Evolutionary conservation across 2,797 vertebrate genomes (phyloP).

Genomic region (Alfaro cultratus): DNA sequence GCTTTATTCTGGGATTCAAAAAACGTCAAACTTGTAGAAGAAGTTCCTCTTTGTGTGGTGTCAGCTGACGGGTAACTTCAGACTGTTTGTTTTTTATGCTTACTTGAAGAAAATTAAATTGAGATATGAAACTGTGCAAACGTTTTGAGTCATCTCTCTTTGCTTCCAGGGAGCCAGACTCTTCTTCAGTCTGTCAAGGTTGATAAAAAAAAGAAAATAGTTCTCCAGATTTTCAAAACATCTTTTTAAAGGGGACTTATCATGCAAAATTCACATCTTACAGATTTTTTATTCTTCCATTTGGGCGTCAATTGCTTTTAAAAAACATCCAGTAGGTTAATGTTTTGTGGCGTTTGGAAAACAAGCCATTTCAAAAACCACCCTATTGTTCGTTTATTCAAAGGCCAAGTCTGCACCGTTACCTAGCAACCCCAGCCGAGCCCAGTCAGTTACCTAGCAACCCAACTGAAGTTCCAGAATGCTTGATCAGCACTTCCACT

Average conservation of each 20-base stretch:
- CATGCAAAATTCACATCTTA: too few relatives aligned
- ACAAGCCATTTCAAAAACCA: too few relatives aligned
- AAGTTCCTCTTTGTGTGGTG: conserved; percentile 1
- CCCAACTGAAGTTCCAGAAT: too few relatives aligned
- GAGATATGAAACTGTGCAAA: not conserved
- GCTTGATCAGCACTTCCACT: too few relatives aligned
- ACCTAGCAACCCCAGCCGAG: too few relatives aligned
- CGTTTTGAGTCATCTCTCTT: not conserved
- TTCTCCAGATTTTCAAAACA: not conserved
- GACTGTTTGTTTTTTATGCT: not conserved
- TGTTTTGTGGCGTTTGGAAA: too few relatives aligned
- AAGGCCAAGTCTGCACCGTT: too few relatives aligned
- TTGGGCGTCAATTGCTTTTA: too few relatives aligned
- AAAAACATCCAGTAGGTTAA: too few relatives aligned
- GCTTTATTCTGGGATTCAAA: conserved; percentile 13
- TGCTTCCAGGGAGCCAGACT: not conserved
- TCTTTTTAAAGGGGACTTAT: not conserved
- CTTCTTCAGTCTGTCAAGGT: not conserved
- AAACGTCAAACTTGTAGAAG: conserved; percentile 2
- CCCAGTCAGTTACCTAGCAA: too few relatives aligned
- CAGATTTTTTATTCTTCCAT: too few relatives aligned
- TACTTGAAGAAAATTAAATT: not conserved
- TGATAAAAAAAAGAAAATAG: not conserved
- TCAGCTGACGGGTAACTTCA: conserved; percentile 8
- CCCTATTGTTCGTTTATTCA: too few relatives aligned